phyloP scores from a whole-genome alignment of 2,113 vertebrate species.

The Gyps fulvus region DNA sequence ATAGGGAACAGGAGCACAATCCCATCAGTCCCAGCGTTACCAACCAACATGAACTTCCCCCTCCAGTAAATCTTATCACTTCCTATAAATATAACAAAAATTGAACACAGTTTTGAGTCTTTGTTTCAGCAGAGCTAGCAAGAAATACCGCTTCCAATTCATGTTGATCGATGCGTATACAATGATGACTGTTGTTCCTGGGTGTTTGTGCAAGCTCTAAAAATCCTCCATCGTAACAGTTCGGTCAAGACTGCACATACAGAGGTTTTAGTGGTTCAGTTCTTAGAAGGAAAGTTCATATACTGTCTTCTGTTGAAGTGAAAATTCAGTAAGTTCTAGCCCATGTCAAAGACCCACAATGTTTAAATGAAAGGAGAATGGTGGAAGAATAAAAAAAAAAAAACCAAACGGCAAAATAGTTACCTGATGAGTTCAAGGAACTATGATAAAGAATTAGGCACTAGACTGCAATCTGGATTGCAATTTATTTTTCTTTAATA shows the following conservation, averaged over 20 bases:
- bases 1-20: neutral
- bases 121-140: neutral
- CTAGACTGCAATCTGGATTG: neutral
- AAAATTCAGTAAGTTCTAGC: neutral
- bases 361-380: neutral
- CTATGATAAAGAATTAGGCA: neutral
- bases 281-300: neutral
- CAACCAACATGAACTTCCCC: neutral
- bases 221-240: neutral
- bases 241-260: neutral
- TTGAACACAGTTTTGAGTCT: neutral
- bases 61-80: neutral
- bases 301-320: neutral
- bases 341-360: neutral
- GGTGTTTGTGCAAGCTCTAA: neutral
- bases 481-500: neutral
- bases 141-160: neutral
- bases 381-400: neutral
- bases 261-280: neutral
- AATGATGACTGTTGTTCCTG: neutral
- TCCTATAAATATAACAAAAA: neutral
- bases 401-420: neutral
- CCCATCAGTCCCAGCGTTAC: neutral
- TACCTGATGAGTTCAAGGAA: neutral
- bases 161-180: neutral